Evolutionary conservation across 2,797 vertebrate genomes (phyloP), one percentile per base, ranked within the genome.

Genomic region (Rhabdomys pumilio): DNA sequence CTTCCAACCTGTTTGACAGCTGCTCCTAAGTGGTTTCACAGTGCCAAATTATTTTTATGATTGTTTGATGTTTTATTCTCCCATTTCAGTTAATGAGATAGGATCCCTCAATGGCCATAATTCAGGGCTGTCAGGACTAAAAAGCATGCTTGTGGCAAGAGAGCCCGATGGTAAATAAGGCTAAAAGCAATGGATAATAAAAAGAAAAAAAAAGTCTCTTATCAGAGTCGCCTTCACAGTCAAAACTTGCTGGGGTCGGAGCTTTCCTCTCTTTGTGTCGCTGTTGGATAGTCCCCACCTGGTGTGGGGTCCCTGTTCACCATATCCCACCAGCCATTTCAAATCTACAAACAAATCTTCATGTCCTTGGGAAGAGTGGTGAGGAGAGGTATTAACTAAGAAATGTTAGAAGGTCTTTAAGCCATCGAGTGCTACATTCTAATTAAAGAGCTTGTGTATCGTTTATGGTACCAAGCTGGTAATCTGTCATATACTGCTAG

Each of bases 11-110:
- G 98, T 99, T 99, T 99, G 99, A 99, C 99, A 99, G 99, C 99
- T 99, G 98, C 98, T 99, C 98, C 99, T 99, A 99, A 99, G 99
- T 99, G 99, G 98, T 99, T 99, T 99, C 99, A 98, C 98, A 99
- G 99, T 99, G 99, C 99, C 99, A 99, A 99, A 99, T 98, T 99
- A 99, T 99, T 99, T 99, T 99, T 99, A 99, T 99, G 99, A 99
- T 99, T 99, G 98, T 99, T 99, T 99, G 99, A 99, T 99, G 98
- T 99, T 99, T 99, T 99, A 99, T 99, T 98, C 98, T 98, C 98
- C 99, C 99, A 99, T 99, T 99, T 99, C 99, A 99, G 98, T 99
- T 99, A 99, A 99, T 99, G 99, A 99, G 99, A 99, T 99, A 99
- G 99, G 99, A 99, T 99, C 99, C 99, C 99, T 99, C 99, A 99